Conservation (phyloP, 2,113 vertebrate species). For the Clinocottus analis region DNA sequence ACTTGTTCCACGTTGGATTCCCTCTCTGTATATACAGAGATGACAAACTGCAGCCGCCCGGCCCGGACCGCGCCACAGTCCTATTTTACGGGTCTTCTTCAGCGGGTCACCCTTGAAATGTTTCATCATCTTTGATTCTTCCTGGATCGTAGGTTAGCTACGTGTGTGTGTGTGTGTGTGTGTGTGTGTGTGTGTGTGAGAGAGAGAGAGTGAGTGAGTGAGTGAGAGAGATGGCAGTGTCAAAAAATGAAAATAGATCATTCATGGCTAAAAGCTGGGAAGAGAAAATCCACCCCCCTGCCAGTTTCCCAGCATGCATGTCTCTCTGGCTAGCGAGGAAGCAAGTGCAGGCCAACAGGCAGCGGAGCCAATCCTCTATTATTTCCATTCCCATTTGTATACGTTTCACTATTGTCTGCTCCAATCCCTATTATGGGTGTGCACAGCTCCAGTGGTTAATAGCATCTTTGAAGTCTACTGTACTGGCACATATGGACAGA, state of each 20-base stretch:
- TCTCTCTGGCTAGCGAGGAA: conserved; percentile 56
- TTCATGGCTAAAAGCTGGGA: conserved; percentile 64
- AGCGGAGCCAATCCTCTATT: conserved; percentile 58
- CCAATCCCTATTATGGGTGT: conserved; percentile 38
- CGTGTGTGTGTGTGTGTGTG: background rate
- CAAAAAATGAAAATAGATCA: conserved; percentile 70
- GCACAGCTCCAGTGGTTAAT: conserved; percentile 45
- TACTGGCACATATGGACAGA: conserved; percentile 41
- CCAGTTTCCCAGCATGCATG: conserved; percentile 62
- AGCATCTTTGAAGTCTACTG: conserved; percentile 51
- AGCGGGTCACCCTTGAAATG: conserved; percentile 43
- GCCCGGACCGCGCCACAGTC: background rate
- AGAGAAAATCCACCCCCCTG: conserved; percentile 53
- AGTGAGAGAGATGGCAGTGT: conserved; percentile 13
- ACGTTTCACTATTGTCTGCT: conserved; percentile 56
- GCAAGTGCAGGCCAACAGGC: conserved; percentile 48
- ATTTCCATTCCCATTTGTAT: conserved; percentile 50
- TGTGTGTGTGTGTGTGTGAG: conserved; percentile 1
- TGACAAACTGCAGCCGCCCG: conserved; percentile 1
- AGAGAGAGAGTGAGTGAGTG: too few relatives aligned
- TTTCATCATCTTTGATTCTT: conserved; percentile 54
- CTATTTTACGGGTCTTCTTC: conserved; percentile 20
- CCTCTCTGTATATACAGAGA: background rate
- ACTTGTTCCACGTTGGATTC: conserved; percentile 8
- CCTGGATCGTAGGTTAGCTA: conserved; percentile 44